phyloP scores from a whole-genome alignment of 37 sponge, comb jelly and placozoan genomes.

The Hexactinellida sp. region DNA sequence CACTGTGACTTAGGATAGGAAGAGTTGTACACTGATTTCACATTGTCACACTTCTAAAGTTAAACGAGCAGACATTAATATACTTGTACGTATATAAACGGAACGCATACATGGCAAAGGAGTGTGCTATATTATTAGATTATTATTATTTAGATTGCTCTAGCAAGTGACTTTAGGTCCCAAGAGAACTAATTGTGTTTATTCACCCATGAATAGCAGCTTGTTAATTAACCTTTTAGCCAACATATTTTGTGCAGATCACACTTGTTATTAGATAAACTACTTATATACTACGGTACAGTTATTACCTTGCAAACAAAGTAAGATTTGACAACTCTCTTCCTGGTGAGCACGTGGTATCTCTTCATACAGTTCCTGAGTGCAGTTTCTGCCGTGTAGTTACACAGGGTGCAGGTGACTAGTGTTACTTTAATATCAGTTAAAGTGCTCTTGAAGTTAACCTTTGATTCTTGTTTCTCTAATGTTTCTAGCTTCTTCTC shows the following conservation, averaged over 20 bases:
- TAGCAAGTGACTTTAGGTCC: too few species aligned
- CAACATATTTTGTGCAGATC: too few species aligned
- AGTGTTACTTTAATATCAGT: not conserved
- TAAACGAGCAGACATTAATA: too few species aligned
- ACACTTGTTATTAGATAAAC: too few species aligned
- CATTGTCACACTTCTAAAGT: not conserved
- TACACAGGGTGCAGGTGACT: not conserved
- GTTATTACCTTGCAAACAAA: not conserved
- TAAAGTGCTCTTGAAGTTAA: not conserved
- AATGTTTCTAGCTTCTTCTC: not conserved
- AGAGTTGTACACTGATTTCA: not conserved
- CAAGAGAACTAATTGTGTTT: too few species aligned
- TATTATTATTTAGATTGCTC: too few species aligned
- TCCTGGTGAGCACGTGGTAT: not conserved
- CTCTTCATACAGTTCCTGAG: not conserved
- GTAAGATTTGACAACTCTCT: not conserved
- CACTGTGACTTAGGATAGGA: not conserved
- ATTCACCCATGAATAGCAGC: too few species aligned
- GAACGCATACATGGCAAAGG: too few species aligned
- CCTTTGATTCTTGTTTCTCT: not conserved
- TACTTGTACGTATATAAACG: too few species aligned
- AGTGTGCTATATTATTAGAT: too few species aligned
- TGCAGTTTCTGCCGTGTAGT: not conserved
- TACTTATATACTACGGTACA: too few species aligned
- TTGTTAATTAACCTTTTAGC: too few species aligned